phyloP scores from a whole-genome alignment of 2,888 invertebrate species.

The Morinoia aosen region DNA sequence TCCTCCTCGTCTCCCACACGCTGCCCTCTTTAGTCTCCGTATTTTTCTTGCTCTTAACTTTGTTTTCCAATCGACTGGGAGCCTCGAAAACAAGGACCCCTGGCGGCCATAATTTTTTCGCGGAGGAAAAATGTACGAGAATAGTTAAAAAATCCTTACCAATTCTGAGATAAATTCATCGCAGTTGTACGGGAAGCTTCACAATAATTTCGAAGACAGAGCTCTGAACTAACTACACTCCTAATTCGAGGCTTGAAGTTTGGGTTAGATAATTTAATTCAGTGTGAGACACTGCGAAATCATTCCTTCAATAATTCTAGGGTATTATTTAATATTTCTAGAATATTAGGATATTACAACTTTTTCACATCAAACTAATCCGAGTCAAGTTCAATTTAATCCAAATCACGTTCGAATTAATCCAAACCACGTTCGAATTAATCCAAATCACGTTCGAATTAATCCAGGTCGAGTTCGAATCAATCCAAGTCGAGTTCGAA shows the following conservation, averaged over 20 bases:
- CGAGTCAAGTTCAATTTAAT: no score
- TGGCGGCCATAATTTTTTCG: not conserved
- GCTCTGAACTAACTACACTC: not conserved
- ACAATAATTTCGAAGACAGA: not conserved
- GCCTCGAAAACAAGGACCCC: conserved; percentile 15
- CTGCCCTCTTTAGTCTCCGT: not conserved
- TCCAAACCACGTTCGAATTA: no score
- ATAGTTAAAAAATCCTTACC: not conserved
- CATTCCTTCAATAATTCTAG: not conserved
- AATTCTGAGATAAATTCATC: not conserved
- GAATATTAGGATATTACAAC: no score
- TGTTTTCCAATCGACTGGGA: conserved; percentile 10
- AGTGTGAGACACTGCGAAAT: not conserved
- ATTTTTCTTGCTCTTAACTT: conserved; percentile 15
- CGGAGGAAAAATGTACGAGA: not conserved
- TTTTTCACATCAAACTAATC: no score
- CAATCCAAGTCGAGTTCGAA: no score
- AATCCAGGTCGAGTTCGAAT: no score
- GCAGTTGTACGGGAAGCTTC: not conserved
- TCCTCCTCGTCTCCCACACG: not conserved
- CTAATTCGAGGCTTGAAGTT: not conserved
- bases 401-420: no score
- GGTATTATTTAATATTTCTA: not conserved
- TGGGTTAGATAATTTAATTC: not conserved
- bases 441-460: no score